Evolutionary conservation across 2,888 invertebrate species (phyloP).

Genomic region (Mimumesa dahlbomi): DNA sequence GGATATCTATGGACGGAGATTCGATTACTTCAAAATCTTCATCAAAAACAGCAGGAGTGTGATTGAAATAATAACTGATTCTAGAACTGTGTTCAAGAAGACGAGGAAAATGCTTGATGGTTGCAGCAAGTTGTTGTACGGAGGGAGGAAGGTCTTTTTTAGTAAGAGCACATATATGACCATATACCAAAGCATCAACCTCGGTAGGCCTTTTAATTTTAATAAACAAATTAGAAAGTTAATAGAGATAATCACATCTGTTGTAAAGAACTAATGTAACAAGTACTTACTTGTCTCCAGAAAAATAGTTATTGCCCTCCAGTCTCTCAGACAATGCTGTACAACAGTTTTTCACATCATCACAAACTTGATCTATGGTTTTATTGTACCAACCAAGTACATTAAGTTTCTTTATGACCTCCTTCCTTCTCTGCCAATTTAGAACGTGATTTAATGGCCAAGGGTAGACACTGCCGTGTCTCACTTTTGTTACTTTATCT

Average conservation of each 20-base stretch:
- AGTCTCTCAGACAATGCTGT: slow-evolving; percentile 92
- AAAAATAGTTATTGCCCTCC: slow-evolving; percentile 90
- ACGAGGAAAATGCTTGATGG: slow-evolving; percentile 80
- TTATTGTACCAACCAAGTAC: slow-evolving; percentile 92
- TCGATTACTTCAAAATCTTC: slow-evolving; percentile 64
- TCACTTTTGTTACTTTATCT: slow-evolving; percentile 89
- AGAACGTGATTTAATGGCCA: slow-evolving; percentile 94
- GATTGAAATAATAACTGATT: slow-evolving; percentile 62
- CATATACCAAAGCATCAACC: slow-evolving; percentile 89
- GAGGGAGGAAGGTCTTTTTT: slow-evolving; percentile 76
- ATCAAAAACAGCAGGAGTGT: slow-evolving; percentile 16
- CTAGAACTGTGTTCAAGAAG: slow-evolving; percentile 75
- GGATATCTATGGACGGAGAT: slow-evolving; percentile 62
- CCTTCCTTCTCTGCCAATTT: slow-evolving; percentile 88
- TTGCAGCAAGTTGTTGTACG: slow-evolving; percentile 72
- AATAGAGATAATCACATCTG: neutral
- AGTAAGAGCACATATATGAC: slow-evolving; percentile 82
- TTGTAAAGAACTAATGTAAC: neutral
- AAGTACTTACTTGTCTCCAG: slow-evolving; percentile 86
- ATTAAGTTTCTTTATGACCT: slow-evolving; percentile 87
- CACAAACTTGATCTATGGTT: slow-evolving; percentile 88
- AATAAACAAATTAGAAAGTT: neutral
- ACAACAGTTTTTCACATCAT: slow-evolving; percentile 91
- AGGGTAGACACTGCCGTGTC: slow-evolving; percentile 94
- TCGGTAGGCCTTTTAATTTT: slow-evolving; percentile 89